Base-by-base conservation (phyloP, 2,888 invertebrate genomes). In the Volucella bombylans region DNA sequence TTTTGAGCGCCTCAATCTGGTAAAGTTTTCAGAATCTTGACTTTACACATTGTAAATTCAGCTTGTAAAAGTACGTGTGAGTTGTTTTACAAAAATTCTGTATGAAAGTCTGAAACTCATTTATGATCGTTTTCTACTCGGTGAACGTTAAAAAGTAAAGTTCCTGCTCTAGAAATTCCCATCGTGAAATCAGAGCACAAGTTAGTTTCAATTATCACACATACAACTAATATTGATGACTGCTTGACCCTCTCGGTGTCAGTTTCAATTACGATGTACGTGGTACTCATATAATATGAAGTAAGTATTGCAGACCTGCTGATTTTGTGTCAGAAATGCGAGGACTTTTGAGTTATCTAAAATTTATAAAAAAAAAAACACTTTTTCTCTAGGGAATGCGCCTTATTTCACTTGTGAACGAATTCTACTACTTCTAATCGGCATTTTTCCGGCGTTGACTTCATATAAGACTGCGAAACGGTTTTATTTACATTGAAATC, bases 241-340 rank as follows among this genome's bases (percentile, higher is more conserved):
- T 52, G 31, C 9, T 55, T 73, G 73, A 80, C 61, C 74, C 67
- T 47, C 50, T 68, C 39, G 41, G 50, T 67, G 11, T 15, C 45
- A 73, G 68, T 73, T 74, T 64, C n/a, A 74, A 68, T 67, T 43
- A 10, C n/a, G 50, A 38, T 10, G 39, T 15, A 8, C 14, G 18
- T 10, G 0, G 0, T 9, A 9, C 59, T 1, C 2, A 76, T 62
- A 55, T 55, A 23, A 38, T 38, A 61, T 31, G 41, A 55, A 69
- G 41, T 54, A 67, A 61, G 50, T 47, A 18, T 39, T 39, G 45
- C 14, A 52, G 15, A 67, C 49, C 11, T n/a, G 23, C 23, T 4
- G 23, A 23, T 23, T 3, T 1, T 23, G 4, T 23, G 23, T 23
- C 23, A 23, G 4, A 23, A 23, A 23, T 23, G 23, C 23, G 23